Base-by-base conservation (phyloP, 2,797 vertebrate genomes). In the Pangasius sanitwongsei region DNA sequence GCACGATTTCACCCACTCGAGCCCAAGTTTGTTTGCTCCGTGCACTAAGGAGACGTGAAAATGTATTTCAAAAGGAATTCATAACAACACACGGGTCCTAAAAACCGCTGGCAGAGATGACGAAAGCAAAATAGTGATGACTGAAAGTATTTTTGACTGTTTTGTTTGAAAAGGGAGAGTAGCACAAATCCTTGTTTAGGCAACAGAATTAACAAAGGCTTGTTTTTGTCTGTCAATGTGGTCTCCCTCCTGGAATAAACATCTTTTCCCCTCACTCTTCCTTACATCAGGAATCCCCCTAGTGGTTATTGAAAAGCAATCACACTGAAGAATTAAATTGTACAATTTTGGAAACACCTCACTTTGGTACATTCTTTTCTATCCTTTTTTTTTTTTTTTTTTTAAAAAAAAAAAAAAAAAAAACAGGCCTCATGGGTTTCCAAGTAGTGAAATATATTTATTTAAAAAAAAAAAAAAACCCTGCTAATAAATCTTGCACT, bases 1-100 rank as follows among this genome's bases (percentile, higher is more conserved):
- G 85, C 82, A 87, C 23, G 69, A 89, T 31, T 67, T 89, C 80
- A 87, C 85, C 88, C 88, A 89, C 88, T 83, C 16, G 7, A 50
- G 57, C 80, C 61, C 25, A 77, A 44, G 67, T 67, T n/a, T 61
- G 81, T 78, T 87, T 84, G 75, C 63, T 63, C 44, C 8, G 15
- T 67, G 34, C 61, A 28, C 55, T 69, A 37, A 78, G 75, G 31
- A 55, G 81, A 84, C 20, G 48, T 59, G n/a, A 44, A 28, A 55
- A 28, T 74, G 23, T 37, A 55, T 83, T 69, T 57, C 61, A 12
- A 50, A 82, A 74, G 25, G 37, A 61, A 77, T 55, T 87, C 78
- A 57, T 28, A 75, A 44, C 18, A 89, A 8, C 12, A 50, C 75
- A 37, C 15, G 25, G 65, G 48, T 15, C 31, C 59, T 80, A 28